Percentiles rank a stretch among this genome's conserved stretches.
Evolutionary conservation across 2,113 vertebrate genomes (phyloP).

Genomic region (Podilymbus podiceps): DNA sequence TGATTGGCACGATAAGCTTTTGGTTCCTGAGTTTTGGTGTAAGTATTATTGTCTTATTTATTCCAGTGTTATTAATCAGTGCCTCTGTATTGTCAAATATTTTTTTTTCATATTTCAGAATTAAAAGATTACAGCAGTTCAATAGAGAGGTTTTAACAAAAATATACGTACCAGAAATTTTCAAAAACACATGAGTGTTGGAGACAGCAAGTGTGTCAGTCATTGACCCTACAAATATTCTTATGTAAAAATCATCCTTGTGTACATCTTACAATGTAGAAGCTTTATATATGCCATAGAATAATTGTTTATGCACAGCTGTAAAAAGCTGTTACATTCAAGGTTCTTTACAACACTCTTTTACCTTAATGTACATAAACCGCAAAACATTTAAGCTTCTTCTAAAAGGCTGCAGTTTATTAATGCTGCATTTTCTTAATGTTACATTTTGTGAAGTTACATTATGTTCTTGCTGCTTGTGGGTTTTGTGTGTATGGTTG

Average conservation of each 20-base stretch:
- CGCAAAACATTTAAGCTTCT: not conserved
- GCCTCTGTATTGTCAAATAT: not conserved
- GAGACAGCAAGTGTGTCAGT: not conserved
- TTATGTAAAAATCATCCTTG: not conserved
- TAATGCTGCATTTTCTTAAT: not conserved
- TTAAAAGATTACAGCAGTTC: not conserved
- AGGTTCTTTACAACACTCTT: not conserved
- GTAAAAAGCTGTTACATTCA: not conserved
- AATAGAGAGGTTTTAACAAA: not conserved
- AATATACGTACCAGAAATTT: not conserved
- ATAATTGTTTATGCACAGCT: not conserved
- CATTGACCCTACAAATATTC: not conserved
- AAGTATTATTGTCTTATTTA: not conserved
- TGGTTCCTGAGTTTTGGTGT: not conserved
- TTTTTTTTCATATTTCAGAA: not conserved
- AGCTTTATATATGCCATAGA: not conserved
- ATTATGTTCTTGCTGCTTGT: not conserved
- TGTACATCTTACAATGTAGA: not conserved
- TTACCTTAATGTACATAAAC: not conserved
- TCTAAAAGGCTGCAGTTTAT: not conserved
- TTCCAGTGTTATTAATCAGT: not conserved
- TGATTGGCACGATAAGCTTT: not conserved
- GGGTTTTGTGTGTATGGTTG: not conserved
- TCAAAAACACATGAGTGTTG: not conserved
- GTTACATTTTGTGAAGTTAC: not conserved